phyloP scores from a whole-genome alignment of 1,140 invertebrate genomes.

The Hylaeus anthracinus region DNA sequence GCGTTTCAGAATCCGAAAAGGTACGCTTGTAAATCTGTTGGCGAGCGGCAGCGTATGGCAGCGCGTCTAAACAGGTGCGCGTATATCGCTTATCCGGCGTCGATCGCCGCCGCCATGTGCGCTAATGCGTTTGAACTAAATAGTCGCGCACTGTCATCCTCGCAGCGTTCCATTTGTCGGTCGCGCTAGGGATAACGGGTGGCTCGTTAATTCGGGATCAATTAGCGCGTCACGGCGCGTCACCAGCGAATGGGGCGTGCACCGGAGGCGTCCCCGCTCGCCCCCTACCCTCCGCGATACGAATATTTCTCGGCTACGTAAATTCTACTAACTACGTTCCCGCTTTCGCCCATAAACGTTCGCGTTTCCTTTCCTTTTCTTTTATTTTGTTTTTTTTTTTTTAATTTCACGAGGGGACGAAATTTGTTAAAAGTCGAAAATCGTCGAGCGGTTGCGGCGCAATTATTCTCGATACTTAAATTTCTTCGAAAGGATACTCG shows the following conservation, averaged over 20 bases:
- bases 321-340: constrained; percentile 33
- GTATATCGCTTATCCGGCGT: constrained; percentile 56
- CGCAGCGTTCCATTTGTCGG: constrained; percentile 57
- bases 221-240: constrained; percentile 66
- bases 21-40: constrained; percentile 54
- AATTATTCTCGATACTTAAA: not conserved
- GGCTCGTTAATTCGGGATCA: constrained; percentile 72
- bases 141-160: constrained; percentile 49
- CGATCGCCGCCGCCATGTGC: constrained; percentile 42
- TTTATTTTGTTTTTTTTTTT: not conserved
- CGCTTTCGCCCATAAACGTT: constrained; percentile 18
- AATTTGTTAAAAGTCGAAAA: not conserved
- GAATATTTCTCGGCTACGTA: constrained; percentile 25
- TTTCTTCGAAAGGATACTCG: not conserved
- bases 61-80: constrained; percentile 54
- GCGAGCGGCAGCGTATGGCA: constrained; percentile 18
- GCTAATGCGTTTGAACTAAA: constrained; percentile 42
- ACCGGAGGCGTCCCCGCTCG: constrained; percentile 4
- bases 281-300: constrained; percentile 28
- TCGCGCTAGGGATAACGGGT: constrained; percentile 55
- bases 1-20: not conserved
- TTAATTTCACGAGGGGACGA: not conserved
- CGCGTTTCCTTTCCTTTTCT: not conserved
- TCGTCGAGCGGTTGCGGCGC: not conserved
- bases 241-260: constrained; percentile 60